These are phyloP conservation scores for Pterois miles DNA, from an alignment of 2,797 vertebrate species.

Conservation along the genomic window DNA sequence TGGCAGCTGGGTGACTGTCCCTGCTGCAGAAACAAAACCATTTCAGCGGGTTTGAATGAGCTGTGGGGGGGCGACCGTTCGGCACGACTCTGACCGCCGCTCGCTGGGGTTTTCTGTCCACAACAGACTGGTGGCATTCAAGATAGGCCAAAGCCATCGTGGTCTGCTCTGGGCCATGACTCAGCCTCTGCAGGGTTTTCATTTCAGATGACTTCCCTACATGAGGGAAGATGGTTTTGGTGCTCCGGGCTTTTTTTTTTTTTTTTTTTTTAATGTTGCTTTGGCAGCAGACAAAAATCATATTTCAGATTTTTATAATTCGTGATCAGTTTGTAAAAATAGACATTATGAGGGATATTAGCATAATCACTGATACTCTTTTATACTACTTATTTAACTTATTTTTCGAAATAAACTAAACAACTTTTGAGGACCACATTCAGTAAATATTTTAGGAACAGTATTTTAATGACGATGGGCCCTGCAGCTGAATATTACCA, in stretches of 20 bases:
- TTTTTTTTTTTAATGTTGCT: background rate
- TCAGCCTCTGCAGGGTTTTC: slow-evolving; percentile 5
- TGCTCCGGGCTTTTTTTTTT: background rate
- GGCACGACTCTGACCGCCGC: background rate
- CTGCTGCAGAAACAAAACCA: slow-evolving; percentile 16
- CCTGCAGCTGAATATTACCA: background rate
- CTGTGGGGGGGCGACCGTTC: background rate
- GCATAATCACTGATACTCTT: background rate
- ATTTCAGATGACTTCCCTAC: background rate
- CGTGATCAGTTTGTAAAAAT: background rate
- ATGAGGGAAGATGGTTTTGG: background rate
- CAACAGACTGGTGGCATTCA: slow-evolving; percentile 3
- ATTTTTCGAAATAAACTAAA: background rate
- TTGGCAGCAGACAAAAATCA: background rate
- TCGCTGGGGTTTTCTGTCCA: slow-evolving; percentile 1
- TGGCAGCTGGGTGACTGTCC: slow-evolving; percentile 30
- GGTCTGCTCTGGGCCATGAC: background rate
- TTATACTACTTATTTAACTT: accelerated
- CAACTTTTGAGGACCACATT: background rate
- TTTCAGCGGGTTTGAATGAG: slow-evolving; percentile 34
- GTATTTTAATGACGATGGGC: background rate
- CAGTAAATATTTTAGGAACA: background rate
- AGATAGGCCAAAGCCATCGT: background rate
- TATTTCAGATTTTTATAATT: background rate
- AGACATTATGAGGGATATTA: background rate